Evolutionary conservation across 2,888 invertebrate species (phyloP), one percentile per base, ranked within the genome.

Genomic region (Actias luna): DNA sequence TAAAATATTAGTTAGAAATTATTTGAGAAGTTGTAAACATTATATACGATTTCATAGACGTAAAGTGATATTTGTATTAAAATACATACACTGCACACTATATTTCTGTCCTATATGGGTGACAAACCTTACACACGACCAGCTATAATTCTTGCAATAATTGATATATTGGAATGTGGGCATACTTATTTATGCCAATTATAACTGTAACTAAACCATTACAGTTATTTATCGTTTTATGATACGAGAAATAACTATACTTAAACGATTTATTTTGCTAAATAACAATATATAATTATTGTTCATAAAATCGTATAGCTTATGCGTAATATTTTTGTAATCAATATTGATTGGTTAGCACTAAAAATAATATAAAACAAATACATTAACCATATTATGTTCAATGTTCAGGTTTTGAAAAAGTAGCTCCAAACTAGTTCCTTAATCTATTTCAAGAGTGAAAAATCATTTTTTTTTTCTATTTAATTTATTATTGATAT

Each of bases 301-400:
- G 22, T 8, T 25, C 12, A 22, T 50, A 25, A 50, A 12, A 22
- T 50, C 25, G 2, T 50, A 25, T 50, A 25, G 12, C 46, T 50
- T 25, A 25, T 25, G 46, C 25, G 46, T 50, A 50, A 22, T 50
- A 50, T 50, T 50, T 50, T 50, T 50, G 46, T 12, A 25, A 50
- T 50, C 46, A 50, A 50, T 50, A 50, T 50, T 50, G 46, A 22
- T 25, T 50, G 46, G 25, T 25, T 50, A 50, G 46, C 22, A 25
- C 25, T 33, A 7, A 33, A 33, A 25, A 46, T 22, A 22, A 12
- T 4, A 22, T 12, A 3, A 7, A n/a, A 42, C 1, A 12, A 50
- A 50, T 12, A 50, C 14, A 12, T 25, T 50, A 25, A 22, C 4
- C 1, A 42, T 42, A 50, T 25, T 22, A 10, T 46, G 22, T 46